phyloP scores from a whole-genome alignment of 2,797 vertebrate genomes.

The Glossophaga mutica region DNA sequence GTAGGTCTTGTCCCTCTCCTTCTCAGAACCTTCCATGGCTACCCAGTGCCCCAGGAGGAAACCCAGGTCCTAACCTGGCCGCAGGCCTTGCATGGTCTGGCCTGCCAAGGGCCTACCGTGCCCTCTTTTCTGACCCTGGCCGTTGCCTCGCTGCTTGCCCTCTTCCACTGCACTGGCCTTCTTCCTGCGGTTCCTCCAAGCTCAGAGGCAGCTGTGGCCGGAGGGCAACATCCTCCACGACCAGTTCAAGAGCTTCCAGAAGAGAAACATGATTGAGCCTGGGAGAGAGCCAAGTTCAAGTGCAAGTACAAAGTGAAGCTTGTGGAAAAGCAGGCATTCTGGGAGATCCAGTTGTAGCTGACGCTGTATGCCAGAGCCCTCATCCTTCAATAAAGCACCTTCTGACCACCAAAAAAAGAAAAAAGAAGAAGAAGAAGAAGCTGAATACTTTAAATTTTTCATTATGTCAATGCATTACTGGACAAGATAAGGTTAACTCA shows the following conservation, averaged over 20 bases:
- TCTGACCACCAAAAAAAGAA: no score
- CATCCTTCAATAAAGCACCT: no score
- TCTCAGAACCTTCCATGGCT: background rate
- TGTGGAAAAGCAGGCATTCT: slow-evolving; percentile 91
- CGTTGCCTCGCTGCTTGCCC: fast-evolving
- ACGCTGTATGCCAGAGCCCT: no score
- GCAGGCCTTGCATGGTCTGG: fast-evolving
- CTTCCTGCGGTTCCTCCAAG: background rate
- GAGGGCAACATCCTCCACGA: slow-evolving; percentile 92
- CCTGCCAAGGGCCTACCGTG: fast-evolving
- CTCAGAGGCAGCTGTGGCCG: slow-evolving; percentile 72
- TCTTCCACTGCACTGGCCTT: fast-evolving
- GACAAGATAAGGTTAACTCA: background rate
- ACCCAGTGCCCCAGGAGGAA: background rate
- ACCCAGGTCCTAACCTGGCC: fast-evolving
- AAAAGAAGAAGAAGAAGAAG: no score
- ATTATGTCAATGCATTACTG: background rate
- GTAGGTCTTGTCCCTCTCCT: fast-evolving
- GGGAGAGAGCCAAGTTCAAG: slow-evolving; percentile 94
- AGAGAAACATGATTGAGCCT: slow-evolving; percentile 93
- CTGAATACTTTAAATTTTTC: background rate
- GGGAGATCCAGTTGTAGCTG: slow-evolving; percentile 84
- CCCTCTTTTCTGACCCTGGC: fast-evolving
- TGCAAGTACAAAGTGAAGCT: slow-evolving; percentile 90
- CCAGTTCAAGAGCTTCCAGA: slow-evolving; percentile 95